Base-by-base conservation (phyloP, 1,140 invertebrate genomes). In the Anthonomus grandis region DNA sequence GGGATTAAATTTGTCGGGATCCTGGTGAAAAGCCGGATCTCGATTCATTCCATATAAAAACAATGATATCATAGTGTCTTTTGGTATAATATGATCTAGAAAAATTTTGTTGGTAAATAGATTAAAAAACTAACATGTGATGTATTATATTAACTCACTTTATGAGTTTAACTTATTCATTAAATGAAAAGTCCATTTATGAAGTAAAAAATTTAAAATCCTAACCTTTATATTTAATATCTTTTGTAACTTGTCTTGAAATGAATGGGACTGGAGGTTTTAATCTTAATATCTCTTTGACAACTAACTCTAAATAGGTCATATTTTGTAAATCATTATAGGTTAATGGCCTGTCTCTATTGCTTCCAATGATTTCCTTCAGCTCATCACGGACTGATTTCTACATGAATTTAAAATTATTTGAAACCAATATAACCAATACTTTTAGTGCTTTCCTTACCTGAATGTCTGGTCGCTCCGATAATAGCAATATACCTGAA, bases 1-100 rank as follows among this genome's bases (percentile, higher is more conserved):
- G 0, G 90, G 90, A 70, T 89, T 80, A 69, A 89, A 92, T 47
- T 74, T 73, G 31, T 86, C 79, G 0, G 90, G 88, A 54, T 91
- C 78, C 22, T 81, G 76, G 67, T 83, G 91, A 27, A 80, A 67
- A 21, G 81, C 73, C 1, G 79, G 73, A 65, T 86, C 78, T 46
- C 85, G 77, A 70, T 93, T 90, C 22, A 91, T 21, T 10, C 39
- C 46, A 42, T 54, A 59, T n/a, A 34, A 25, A 13, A 46, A 54
- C 23, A 57, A 10, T 15, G 25, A 6, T 8, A 64, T 38, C 13
- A 9, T 31, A 5, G 45, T 47, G 18, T 41, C 37, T 49, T 60
- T 60, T 6, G 57, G 61, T 4, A 63, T 45, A 1, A 27, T 53
- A 3, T 47, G 45, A 8, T 22, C 55, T 57, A 39, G 13, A 55